Evolutionary conservation across 2,113 vertebrate genomes (phyloP), one percentile per base, ranked within the genome.

Genomic region (Turdus rufiventris): DNA sequence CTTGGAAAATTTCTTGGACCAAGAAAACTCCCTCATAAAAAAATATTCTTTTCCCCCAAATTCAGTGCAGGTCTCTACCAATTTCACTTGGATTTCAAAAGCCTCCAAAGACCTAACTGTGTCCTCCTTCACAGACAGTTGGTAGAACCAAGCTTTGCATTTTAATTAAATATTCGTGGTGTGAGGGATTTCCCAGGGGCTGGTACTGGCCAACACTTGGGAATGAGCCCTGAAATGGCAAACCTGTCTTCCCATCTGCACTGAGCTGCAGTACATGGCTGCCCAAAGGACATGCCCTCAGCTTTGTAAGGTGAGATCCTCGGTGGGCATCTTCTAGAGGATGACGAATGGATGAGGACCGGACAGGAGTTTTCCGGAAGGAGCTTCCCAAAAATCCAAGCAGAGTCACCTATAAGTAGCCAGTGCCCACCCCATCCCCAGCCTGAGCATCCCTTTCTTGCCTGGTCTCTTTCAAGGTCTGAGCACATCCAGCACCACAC

Each of bases 321-420:
- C 1, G 0, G 14, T 8, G 38, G 8, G 13, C 17, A 23, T 66
- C 47, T 81, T 50, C 34, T 25, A 20, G 0, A 17, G 25, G 36
- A 56, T 54, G 36, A 42, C 10, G n/a, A 70, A 76, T 6, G 28
- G 48, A 67, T 1, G 18, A 70, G 25, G 28, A 34, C 42, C 70
- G 16, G 47, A 61, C 24, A 57, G 38, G 4, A 2, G 6, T 5
- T 77, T 51, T 92, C 58, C 51, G 84, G 34, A 87, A 87, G 4
- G 8, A 10, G 26, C 3, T 67, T 31, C 54, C 61, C 36, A 72
- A 65, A 90, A 85, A 16, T 17, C 24, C 20, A 17, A 62, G 75
- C 50, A 86, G 51, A 57, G 36, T 63, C 83, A 75, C 10, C 86
- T 40, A 36, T 51, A 85, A 97, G 94, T 80, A 91, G 56, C 28